Evolutionary conservation across 1,140 invertebrate genomes (phyloP).

Genomic region (Chelonus insularis): DNA sequence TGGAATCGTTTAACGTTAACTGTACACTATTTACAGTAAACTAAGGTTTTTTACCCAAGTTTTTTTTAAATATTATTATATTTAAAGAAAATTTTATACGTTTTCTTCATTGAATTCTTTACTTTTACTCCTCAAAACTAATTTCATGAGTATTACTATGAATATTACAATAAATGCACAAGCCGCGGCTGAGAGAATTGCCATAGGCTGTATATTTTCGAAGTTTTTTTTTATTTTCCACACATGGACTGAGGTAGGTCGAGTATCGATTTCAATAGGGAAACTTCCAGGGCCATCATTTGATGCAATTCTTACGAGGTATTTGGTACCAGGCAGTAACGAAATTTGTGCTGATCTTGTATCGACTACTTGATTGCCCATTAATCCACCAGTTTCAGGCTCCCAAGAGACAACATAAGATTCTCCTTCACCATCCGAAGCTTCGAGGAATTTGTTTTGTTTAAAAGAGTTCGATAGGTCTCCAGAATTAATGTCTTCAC

Average conservation of each 20-base stretch:
- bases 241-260: slow-evolving; percentile 38
- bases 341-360: slow-evolving; percentile 52
- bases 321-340: slow-evolving; percentile 49
- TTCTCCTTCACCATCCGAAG: slow-evolving; percentile 27
- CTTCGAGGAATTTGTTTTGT: slow-evolving; percentile 6
- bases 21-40: no score
- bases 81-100: not conserved
- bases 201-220: slow-evolving; percentile 37
- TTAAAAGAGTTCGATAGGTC: not conserved
- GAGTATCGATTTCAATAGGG: slow-evolving; percentile 54
- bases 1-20: not conserved
- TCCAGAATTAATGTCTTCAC: slow-evolving; percentile 33
- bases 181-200: slow-evolving; percentile 36
- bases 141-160: slow-evolving; percentile 26
- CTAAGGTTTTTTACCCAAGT: no score
- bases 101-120: slow-evolving; percentile 34
- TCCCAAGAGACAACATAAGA: slow-evolving; percentile 55
- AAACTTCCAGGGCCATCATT: slow-evolving; percentile 56
- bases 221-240: slow-evolving; percentile 41
- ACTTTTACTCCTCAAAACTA: slow-evolving; percentile 34
- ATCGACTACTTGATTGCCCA: slow-evolving; percentile 56
- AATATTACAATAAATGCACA: slow-evolving; percentile 33
- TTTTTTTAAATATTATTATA: not conserved
- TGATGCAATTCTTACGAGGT: slow-evolving; percentile 52
- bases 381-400: slow-evolving; percentile 51